Base-by-base conservation (phyloP, 2,113 vertebrate genomes). In the Brachionichthys hirsutus region DNA sequence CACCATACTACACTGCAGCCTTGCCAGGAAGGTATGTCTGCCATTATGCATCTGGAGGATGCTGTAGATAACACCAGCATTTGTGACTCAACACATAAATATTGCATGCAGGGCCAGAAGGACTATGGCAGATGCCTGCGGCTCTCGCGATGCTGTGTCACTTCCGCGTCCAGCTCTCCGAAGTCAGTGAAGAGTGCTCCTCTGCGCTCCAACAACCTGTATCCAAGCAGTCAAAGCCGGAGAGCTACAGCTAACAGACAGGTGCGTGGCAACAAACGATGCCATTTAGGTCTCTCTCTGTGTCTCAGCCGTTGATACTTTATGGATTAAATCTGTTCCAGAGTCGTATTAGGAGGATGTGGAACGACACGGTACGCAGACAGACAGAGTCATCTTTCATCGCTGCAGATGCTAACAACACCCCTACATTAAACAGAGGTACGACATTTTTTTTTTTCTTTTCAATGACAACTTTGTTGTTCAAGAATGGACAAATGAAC, bases 321-420 rank as follows among this genome's bases (percentile, higher is more conserved):
- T 24, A 15, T 42, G 19, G 18, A 56, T 66, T 66, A 30, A 78
- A 41, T 56, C 43, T 74, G 12, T 62, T 85, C 4, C 86, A 97
- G 94, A 97, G 95, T 83, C 94, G 95, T 1, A 97, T 97, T 69
- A 89, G 95, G 78, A 92, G 95, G 75, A 97, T 97, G 95, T 97
- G 95, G 95, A 97, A 97, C 0, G 95, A 97, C 70, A 97, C 95
- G 0, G 95, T 97, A 52, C 92, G 95, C 75, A 92, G 95, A 47
- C 95, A 96, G 85, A 95, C 95, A 0, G 95, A 96, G 78, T 97
- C 95, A 1, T 96, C 94, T 61, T 97, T 97, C 81, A 97, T 96
- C 62, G 94, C 94, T 0, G 93, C 94, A 5, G 94, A 96, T 55
- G 92, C 94, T 63, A 97, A 95, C 82, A 97, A 93, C 78, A 96